Percentiles rank a stretch among this genome's conserved stretches.
These are phyloP conservation scores for Drosophila cracens DNA, from an alignment of 2,888 invertebrate species.

Conservation along the genomic window DNA sequence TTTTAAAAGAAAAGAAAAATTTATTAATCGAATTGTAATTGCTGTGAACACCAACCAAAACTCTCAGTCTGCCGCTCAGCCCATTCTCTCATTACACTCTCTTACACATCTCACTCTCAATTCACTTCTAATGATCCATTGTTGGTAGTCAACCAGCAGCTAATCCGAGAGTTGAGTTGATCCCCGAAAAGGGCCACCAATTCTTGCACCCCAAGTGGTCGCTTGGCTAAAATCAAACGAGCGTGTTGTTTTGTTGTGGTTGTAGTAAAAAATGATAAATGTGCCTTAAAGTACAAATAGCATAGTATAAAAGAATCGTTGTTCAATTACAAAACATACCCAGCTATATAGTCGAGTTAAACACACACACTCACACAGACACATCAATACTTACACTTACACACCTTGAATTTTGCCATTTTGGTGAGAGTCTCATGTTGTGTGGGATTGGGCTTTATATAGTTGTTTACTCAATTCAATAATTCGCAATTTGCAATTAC, in stretches of 20 bases:
- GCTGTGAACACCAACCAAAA: slow-evolving; percentile 9
- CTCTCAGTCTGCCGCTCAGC: slow-evolving; percentile 31
- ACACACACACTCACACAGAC: slow-evolving; percentile 25
- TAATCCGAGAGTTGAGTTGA: slow-evolving; percentile 38
- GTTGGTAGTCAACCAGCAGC: slow-evolving; percentile 41
- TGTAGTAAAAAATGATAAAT: slow-evolving; percentile 44
- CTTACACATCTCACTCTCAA: slow-evolving; percentile 25
- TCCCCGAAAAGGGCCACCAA: slow-evolving; percentile 28
- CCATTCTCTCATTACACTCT: slow-evolving; percentile 17
- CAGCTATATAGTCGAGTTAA: slow-evolving; percentile 10
- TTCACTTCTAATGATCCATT: slow-evolving; percentile 25
- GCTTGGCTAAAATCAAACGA: slow-evolving; percentile 69
- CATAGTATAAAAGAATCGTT: slow-evolving; percentile 29
- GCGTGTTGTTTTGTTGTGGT: slow-evolving; percentile 49
- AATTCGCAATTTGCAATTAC: neutral
- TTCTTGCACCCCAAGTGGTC: slow-evolving; percentile 38
- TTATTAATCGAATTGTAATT: slow-evolving; percentile 30
- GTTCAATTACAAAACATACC: slow-evolving; percentile 34
- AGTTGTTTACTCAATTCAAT: neutral
- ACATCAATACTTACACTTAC: slow-evolving; percentile 38
- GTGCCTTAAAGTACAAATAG: slow-evolving; percentile 57
- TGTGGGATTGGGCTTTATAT: neutral
- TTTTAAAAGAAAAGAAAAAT: slow-evolving; percentile 40
- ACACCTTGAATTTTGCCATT: slow-evolving; percentile 6
- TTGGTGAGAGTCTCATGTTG: slow-evolving; percentile 8